Percentiles rank a stretch among this genome's conserved stretches.
Evolutionary conservation across 1,140 invertebrate species (phyloP).

Genomic region (Rhizoglyphus robini): DNA sequence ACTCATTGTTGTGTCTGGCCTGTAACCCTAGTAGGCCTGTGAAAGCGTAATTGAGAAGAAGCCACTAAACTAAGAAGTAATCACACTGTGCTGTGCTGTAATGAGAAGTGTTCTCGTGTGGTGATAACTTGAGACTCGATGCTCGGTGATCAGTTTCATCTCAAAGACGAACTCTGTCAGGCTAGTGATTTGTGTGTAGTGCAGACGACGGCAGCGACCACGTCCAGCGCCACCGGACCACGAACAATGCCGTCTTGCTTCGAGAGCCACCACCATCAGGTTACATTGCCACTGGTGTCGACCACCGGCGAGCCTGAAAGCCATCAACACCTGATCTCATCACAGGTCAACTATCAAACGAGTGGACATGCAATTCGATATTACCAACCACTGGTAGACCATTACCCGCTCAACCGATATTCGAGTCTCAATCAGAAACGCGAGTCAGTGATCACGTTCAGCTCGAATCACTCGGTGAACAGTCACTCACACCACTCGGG

Average conservation of each 20-base stretch:
- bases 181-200: slow-evolving; percentile 1
- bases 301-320: not conserved
- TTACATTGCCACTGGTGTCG: slow-evolving; percentile 1
- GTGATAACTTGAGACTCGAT: slow-evolving; percentile 16
- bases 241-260: not conserved
- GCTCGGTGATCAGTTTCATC: slow-evolving; percentile 14
- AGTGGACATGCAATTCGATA: slow-evolving; percentile 13
- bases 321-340: slow-evolving; percentile 9
- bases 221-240: not conserved
- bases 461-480: not conserved
- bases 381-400: not conserved
- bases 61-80: not conserved
- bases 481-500: not conserved
- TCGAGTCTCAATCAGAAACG: slow-evolving; percentile 11
- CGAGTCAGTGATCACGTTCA: slow-evolving; percentile 6
- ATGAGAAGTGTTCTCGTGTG: not conserved
- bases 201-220: no score
- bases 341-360: not conserved
- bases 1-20: no score
- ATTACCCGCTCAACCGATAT: not conserved
- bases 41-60: slow-evolving; percentile 3
- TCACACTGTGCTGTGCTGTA: not conserved
- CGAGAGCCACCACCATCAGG: not conserved
- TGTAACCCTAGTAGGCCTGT: no score
- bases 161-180: not conserved